These are phyloP conservation scores for Cettia cetti DNA, from an alignment of 2,113 vertebrate species.

Conservation along the genomic window DNA sequence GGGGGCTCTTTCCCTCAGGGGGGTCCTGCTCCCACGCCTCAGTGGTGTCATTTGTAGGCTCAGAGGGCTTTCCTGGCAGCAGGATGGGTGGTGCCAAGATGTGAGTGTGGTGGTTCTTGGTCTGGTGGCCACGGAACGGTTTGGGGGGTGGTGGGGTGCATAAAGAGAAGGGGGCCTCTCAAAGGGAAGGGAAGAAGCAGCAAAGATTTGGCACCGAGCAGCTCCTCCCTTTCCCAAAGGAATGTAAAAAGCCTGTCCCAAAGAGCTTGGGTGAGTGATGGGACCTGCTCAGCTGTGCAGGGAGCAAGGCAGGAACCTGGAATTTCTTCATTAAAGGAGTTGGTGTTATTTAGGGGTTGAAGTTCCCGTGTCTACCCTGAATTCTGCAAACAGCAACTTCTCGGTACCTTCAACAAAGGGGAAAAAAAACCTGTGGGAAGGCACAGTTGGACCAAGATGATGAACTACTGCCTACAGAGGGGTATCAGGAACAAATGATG, in stretches of 20 bases:
- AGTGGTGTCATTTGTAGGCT: not conserved
- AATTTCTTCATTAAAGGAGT: not conserved
- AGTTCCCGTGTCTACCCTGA: not conserved
- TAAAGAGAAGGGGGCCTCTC: not conserved
- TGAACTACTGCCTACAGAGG: not conserved
- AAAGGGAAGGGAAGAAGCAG: not conserved
- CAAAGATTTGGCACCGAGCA: not conserved
- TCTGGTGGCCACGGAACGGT: not conserved
- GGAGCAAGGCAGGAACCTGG: not conserved
- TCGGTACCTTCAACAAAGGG: not conserved
- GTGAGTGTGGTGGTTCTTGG: not conserved
- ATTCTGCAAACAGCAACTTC: not conserved
- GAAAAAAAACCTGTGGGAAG: fast-evolving
- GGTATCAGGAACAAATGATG: not conserved
- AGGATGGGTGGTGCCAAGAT: fast-evolving
- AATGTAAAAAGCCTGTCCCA: not conserved
- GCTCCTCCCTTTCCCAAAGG: not conserved
- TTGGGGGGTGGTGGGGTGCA: not conserved
- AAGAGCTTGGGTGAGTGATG: not conserved
- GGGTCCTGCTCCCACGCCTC: not conserved
- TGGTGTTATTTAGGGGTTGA: not conserved
- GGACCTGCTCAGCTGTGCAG: not conserved
- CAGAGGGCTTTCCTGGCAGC: not conserved
- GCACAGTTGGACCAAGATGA: not conserved
- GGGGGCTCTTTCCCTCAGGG: not conserved